Evolutionary conservation across 1,140 invertebrate genomes (phyloP).

Genomic region (Paraescarpia echinospica): DNA sequence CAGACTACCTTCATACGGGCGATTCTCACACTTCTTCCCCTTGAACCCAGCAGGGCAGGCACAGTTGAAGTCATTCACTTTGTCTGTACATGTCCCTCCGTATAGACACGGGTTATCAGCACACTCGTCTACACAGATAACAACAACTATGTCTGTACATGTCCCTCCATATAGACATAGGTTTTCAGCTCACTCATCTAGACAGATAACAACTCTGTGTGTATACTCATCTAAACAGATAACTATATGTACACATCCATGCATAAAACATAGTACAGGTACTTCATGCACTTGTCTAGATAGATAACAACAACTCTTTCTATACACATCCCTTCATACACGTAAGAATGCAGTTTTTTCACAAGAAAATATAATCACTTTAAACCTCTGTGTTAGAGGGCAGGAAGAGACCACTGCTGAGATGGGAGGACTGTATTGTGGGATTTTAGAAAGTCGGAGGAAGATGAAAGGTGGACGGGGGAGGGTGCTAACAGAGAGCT

Average conservation of each 20-base stretch:
- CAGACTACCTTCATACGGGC: neutral
- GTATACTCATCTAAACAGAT: neutral
- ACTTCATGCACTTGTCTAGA: neutral
- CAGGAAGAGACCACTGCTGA: too few relatives aligned
- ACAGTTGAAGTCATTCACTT: slow-evolving; percentile 37
- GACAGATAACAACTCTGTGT: neutral
- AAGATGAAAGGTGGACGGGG: too few relatives aligned
- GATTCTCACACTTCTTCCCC: slow-evolving; percentile 31
- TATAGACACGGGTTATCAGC: slow-evolving; percentile 41
- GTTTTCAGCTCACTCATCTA: neutral
- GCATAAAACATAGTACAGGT: neutral
- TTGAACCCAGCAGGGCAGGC: slow-evolving; percentile 36
- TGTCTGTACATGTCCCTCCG: slow-evolving; percentile 35
- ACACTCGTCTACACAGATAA: slow-evolving; percentile 29
- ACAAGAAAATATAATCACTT: too few relatives aligned
- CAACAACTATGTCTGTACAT: neutral
- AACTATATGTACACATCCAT: neutral
- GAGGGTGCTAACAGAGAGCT: too few relatives aligned
- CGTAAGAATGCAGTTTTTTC: too few relatives aligned
- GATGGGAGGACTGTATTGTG: too few relatives aligned
- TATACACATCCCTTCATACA: too few relatives aligned
- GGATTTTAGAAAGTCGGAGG: too few relatives aligned
- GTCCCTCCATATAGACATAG: too few relatives aligned
- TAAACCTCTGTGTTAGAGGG: too few relatives aligned
- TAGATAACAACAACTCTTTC: neutral